Base-by-base conservation (phyloP, 2,113 vertebrate species). In the Suncus etruscus region DNA sequence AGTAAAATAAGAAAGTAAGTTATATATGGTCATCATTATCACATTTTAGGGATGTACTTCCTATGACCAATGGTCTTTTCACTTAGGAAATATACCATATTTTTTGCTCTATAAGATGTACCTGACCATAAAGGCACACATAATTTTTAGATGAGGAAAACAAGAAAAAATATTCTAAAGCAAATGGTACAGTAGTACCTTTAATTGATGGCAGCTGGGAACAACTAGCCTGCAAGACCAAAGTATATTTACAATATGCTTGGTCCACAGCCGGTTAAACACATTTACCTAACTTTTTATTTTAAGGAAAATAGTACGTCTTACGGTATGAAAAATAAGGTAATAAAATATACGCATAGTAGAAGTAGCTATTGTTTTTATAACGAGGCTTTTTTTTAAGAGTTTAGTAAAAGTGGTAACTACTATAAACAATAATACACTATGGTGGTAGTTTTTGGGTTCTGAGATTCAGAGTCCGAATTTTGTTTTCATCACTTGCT, bases 331-430 rank as follows among this genome's bases (percentile, higher is more conserved):
- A 39, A 39, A 39, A 39, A 39, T 39, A 39, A 39, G 39, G 39
- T 39, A 39, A 39, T 39, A 39, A 39, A 39, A 61, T 22, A 66
- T 45, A 78, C 22, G 70, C 58, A 61, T 70, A 39, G 66, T 1
- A 10, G 66, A 45, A 9, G 73, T 65, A 76, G 32, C 74, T 91
- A 81, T 18, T 54, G 65, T 47, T 79, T 91, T 89, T 84, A 78
- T 66, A 78, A 48, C n/a, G 6, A 11, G 39, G 51, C 18, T 1
- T 72, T 18, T 18, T 58, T 81, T n/a, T 32, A 82, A 31, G 27
- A 8, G 18, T 15, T 87, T 75, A 39, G 47, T 12, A 77, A 75
- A 3, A 75, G 6, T n/a, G 2, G 27, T 29, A 61, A 73, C 8
- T 75, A 76, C 72, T 58, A 39, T 11, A 82, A 48, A 4, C 3